Base-by-base conservation (phyloP, 2,797 vertebrate genomes). In the Monodelphis domestica region DNA sequence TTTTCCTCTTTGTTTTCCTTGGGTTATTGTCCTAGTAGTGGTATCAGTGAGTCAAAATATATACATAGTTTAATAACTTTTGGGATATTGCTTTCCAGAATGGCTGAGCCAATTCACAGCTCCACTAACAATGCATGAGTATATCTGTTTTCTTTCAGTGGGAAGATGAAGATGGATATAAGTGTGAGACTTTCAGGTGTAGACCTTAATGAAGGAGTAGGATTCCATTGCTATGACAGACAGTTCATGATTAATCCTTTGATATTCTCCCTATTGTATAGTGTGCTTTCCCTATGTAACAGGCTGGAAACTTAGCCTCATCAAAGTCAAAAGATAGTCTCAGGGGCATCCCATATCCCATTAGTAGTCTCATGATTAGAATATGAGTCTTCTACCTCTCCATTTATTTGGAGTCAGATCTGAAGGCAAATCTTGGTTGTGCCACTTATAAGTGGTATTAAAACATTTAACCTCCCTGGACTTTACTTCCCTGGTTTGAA, bases 271-370 rank as follows among this genome's bases (percentile, higher is more conserved):
- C 63, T 17, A n/a, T n/a, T n/a, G n/a, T 38, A 24, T n/a, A n/a
- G n/a, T n/a, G 15, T 38, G 21, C 0, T 38, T 38, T 10, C 38
- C 38, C 38, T 26, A 45, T 17, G 17, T 63, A n/a, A 0, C 3
- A 29, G 56, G 14, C 12, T 54, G 33, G 2, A 4, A 84, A 38
- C 2, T 0, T 15, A 96, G 55, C 14, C 30, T 63, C 56, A 21
- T 59, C 88, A 90, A 95, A 50, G 89, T 11, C 12, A 1, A n/a
- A n/a, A 12, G 38, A 54, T 57, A 63, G 54, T 24, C n/a, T 50
- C 33, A 30, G 54, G 53, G 53, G 91, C 53, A 56, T 53, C 53
- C 29, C 30, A 54, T 29, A 30, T 63, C 50, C 53, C 26, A 90
- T 38, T 54, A 57, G 17, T 30, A 30, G 87, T 45, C 50, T 89